These are phyloP conservation scores for Mus pahari DNA, from an alignment of 2,113 vertebrate genomes.

Conservation along the genomic window DNA sequence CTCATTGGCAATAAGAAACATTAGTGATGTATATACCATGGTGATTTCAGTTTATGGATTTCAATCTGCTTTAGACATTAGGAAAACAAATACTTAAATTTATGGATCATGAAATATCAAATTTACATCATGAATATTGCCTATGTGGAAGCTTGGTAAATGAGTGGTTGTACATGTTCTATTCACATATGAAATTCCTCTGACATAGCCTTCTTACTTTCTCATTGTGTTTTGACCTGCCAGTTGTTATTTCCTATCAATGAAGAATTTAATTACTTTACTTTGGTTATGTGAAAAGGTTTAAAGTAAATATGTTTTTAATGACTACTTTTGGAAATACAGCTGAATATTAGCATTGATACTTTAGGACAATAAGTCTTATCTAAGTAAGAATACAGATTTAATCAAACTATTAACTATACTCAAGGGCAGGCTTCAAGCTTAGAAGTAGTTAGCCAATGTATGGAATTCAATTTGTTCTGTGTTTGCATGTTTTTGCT, in stretches of 20 bases:
- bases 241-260: constrained; percentile 44
- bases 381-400: background rate
- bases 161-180: constrained; percentile 58
- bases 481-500: background rate
- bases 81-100: constrained; percentile 62
- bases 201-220: constrained; percentile 42
- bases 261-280: constrained; percentile 64
- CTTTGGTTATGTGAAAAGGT: constrained; percentile 45
- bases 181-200: background rate
- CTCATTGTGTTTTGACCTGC: constrained; percentile 33
- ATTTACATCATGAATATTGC: constrained; percentile 22
- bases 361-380: background rate
- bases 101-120: constrained; percentile 21
- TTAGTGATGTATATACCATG: constrained; percentile 53
- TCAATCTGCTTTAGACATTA: background rate
- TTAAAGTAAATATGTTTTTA: constrained; percentile 2
- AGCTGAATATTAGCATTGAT: constrained; percentile 55
- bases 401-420: background rate
- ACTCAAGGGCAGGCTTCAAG: background rate
- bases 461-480: background rate
- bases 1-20: constrained; percentile 5
- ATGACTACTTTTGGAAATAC: constrained; percentile 57
- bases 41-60: constrained; percentile 49
- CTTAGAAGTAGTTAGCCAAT: background rate
- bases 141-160: background rate